Base-by-base conservation (phyloP, 2,888 invertebrate species). In the Steinernema carpocapsae region DNA sequence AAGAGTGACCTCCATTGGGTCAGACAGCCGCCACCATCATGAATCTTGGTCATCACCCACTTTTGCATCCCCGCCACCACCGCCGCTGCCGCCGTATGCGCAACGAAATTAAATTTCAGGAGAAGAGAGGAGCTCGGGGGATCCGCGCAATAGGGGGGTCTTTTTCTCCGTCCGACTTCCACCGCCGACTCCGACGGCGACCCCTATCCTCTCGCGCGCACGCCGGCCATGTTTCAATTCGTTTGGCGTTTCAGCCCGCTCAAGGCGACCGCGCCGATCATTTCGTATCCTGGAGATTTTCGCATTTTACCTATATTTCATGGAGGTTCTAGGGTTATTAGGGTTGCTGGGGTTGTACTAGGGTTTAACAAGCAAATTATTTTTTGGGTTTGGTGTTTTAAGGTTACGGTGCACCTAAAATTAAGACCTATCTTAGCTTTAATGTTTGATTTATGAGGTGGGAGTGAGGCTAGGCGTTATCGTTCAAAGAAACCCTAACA, bases 1-100 rank as follows among this genome's bases (percentile, higher is more conserved):
- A 56, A 56, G 56, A 56, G 56, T 56, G 56, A 56, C 56, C 56
- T 56, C 56, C 56, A 56, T 56, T 56, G 56, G 56, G 56, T 56
- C 56, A 56, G 56, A 56, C 56, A 43, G 56, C 56, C n/a, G 22
- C n/a, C 51, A n/a, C 12, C 10, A 19, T 6, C 51, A 17, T 56
- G 56, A 56, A 56, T 56, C 56, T 56, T 56, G 56, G 56, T 56
- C 56, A 56, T 56, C 56, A 56, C 56, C 56, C 56, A 56, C 56
- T 56, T 56, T 56, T 56, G 56, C 56, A 56, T 56, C 56, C 24
- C 17, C 56, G 56, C 51, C 22, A n/a, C n/a, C n/a, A n/a, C n/a
- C n/a, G n/a, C n/a, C n/a, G n/a, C n/a, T 6, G 56, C 43, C 43
- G 43, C 14, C 43, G 43, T 43, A 43, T 43, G 43, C 56, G 56